Evolutionary conservation across 2,888 invertebrate species (phyloP), one percentile per base, ranked within the genome.

Genomic region (Nasonovia ribisnigri): DNA sequence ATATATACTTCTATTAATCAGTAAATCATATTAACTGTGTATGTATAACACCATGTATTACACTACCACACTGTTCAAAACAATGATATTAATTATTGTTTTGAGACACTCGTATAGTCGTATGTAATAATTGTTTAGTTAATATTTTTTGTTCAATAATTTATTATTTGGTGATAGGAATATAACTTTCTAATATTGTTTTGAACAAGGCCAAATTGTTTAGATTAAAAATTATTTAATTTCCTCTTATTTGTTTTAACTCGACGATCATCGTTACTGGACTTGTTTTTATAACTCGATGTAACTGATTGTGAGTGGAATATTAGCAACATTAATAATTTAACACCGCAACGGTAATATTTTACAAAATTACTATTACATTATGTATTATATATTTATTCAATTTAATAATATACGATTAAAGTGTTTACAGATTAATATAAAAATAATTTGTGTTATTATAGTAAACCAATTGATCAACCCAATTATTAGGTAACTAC

Each of bases 171-270:
- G 51, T 51, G 48, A 84, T 90, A 90, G 36, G 11, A 6, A 90
- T 54, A 84, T n/a, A 36, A 90, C 46, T 90, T 90, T 86, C 90
- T 90, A 84, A 93, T 89, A 57, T 54, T 29, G 46, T 86, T 67
- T 57, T 86, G 24, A 43, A 89, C 57, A 67, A 84, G 84, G 54
- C 20, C 84, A 84, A 93, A 93, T 84, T 77, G 46, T 43, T 91
- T 86, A 43, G 46, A 86, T 57, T 42, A 29, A 86, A 57, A 86
- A 57, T 86, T 67, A 91, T 86, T 91, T 86, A 91, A 91, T 86
- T 57, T 86, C 57, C 43, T 91, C 84, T 90, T 26, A n/a, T 43
- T 90, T 90, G 77, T 90, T 90, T 84, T 84, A 77, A 90, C 77
- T 48, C 26, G 48, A 36, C 46, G 36, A 77, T 29, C 77, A 77